These are phyloP conservation scores for Andrena chrysosceles DNA, from an alignment of 2,888 invertebrate genomes.

Conservation along the genomic window DNA sequence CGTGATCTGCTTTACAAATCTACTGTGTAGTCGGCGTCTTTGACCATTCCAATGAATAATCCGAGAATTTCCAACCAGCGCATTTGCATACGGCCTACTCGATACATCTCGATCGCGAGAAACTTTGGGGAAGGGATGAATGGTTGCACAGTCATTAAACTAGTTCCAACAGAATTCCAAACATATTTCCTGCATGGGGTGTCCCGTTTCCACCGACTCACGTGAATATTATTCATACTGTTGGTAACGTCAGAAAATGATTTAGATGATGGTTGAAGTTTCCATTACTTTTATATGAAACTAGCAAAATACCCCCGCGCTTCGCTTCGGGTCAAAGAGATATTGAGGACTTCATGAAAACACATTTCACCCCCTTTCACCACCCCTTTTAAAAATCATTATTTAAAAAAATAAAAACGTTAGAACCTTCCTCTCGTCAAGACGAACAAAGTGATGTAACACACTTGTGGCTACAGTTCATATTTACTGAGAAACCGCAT, in stretches of 20 bases:
- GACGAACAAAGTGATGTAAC: no score
- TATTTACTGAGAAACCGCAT: no score
- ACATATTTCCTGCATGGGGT: background rate
- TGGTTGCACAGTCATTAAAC: background rate
- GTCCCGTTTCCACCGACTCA: background rate
- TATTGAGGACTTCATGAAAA: no score
- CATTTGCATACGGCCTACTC: background rate
- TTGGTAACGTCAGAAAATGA: background rate
- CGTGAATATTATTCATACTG: no score
- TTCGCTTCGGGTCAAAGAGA: no score
- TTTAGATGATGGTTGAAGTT: constrained; percentile 1
- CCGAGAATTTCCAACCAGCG: constrained; percentile 14
- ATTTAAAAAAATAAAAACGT: no score
- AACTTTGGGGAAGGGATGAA: constrained; percentile 12
- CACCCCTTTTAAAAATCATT: no score
- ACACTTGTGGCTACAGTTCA: no score
- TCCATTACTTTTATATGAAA: no score
- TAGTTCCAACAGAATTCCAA: background rate
- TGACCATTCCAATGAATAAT: constrained; percentile 47
- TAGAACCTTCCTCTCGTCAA: no score
- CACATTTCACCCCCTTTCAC: no score
- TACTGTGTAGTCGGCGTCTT: constrained; percentile 22
- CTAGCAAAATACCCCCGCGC: no score
- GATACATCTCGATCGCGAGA: background rate
- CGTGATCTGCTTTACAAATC: constrained; percentile 11